phyloP scores from a whole-genome alignment of 1,140 invertebrate genomes.

The Himalopsyche phryganea region DNA sequence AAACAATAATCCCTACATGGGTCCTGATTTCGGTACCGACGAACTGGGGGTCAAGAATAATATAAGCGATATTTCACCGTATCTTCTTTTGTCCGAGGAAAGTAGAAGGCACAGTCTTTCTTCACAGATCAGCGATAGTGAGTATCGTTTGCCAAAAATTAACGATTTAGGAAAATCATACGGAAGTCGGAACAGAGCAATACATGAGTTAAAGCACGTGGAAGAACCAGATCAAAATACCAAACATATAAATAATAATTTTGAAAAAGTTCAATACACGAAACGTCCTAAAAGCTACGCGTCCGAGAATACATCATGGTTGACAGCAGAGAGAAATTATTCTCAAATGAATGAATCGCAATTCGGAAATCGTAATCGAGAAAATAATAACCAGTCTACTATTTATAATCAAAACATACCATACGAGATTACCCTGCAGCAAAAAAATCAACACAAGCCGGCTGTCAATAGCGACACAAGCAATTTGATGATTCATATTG shows the following conservation, averaged over 20 bases:
- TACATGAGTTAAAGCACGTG: not conserved
- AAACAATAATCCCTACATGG: too few species aligned
- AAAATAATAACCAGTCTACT: too few species aligned
- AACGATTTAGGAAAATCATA: not conserved
- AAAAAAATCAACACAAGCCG: not conserved
- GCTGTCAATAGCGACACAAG: not conserved
- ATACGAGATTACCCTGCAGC: not conserved
- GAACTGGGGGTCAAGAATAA: conserved; percentile 2
- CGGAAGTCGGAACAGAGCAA: not conserved
- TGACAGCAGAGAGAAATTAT: too few species aligned
- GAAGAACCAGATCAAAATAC: too few species aligned
- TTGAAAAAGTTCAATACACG: too few species aligned
- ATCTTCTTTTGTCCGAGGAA: conserved; percentile 12
- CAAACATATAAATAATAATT: too few species aligned
- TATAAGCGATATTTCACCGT: conserved; percentile 7
- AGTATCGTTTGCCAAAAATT: not conserved
- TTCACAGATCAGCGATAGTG: conserved; percentile 13
- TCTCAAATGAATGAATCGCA: too few species aligned
- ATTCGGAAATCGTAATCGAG: too few species aligned
- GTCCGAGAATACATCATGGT: too few species aligned
- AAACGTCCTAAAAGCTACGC: too few species aligned
- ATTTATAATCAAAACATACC: too few species aligned
- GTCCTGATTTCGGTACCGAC: not conserved
- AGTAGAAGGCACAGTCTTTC: conserved; percentile 16
- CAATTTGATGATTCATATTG: too few species aligned